Conservation (phyloP, 1,140 invertebrate genomes). For the Drosophila simulans region DNA sequence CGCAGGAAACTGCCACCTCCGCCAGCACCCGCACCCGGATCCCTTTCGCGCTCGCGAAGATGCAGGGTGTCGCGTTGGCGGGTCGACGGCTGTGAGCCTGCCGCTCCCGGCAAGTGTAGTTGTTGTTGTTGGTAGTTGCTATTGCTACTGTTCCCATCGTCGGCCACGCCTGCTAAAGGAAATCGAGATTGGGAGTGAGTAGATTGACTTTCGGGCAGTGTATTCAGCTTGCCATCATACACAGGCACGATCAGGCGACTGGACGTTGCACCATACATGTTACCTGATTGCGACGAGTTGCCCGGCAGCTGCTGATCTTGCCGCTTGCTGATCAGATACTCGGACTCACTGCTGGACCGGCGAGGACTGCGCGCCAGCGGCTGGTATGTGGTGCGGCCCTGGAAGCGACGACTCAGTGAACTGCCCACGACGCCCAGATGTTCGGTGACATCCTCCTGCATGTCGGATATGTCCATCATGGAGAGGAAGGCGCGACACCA, state of each 20-base stretch:
- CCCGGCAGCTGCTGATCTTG: conserved; percentile 50
- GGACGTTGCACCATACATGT: conserved; percentile 68
- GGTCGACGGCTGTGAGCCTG: conserved; percentile 43
- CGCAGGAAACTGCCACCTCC: conserved; percentile 66
- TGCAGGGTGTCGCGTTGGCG: conserved; percentile 68
- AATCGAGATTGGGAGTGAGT: conserved; percentile 78
- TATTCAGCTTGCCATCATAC: conserved; percentile 56
- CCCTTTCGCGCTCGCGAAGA: conserved; percentile 58
- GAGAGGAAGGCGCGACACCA: conserved; percentile 89
- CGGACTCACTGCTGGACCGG: conserved; percentile 74
- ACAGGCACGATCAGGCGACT: conserved; percentile 67
- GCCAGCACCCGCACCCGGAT: conserved; percentile 43
- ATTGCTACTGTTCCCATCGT: conserved; percentile 56
- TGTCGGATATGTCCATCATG: conserved; percentile 98
- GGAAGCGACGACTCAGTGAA: conserved; percentile 89
- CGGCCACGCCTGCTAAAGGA: conserved; percentile 73
- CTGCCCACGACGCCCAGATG: conserved; percentile 95
- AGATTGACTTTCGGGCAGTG: conserved; percentile 51
- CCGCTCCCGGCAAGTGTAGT: conserved; percentile 59
- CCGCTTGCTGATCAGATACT: conserved; percentile 78
- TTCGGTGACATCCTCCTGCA: conserved; percentile 95
- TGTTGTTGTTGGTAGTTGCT: conserved; percentile 79
- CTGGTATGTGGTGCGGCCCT: conserved; percentile 90
- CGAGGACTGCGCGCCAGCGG: conserved; percentile 88
- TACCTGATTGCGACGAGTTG: conserved; percentile 66